Percentiles rank a stretch among this genome's conserved stretches.
Conservation (phyloP, 2,888 invertebrate genomes). For the Eupithecia subfuscata region DNA sequence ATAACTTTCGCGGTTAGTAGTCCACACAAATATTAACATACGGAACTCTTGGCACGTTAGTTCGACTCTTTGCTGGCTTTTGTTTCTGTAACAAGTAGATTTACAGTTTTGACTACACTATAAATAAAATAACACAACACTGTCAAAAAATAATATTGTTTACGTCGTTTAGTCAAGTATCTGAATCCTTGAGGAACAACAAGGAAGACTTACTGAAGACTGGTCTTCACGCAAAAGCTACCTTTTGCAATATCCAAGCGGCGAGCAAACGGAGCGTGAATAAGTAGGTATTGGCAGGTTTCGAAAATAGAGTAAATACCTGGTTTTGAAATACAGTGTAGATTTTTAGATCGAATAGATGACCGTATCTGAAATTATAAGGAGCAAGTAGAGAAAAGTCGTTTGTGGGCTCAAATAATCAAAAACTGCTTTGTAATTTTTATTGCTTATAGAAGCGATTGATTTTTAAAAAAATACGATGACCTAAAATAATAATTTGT, state of each 20-base stretch:
- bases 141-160: neutral
- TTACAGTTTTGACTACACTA: neutral
- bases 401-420: too few relatives aligned
- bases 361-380: too few relatives aligned
- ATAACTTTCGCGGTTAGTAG: slow-evolving; percentile 1
- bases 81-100: neutral
- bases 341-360: too few relatives aligned
- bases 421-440: too few relatives aligned
- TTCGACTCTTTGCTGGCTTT: neutral
- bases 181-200: neutral
- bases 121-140: neutral
- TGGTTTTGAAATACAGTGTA: too few relatives aligned
- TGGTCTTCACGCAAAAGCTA: neutral
- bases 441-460: too few relatives aligned
- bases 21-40: slow-evolving; percentile 1
- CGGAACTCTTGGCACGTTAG: slow-evolving; percentile 4
- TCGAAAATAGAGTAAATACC: too few relatives aligned
- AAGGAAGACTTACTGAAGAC: neutral
- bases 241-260: neutral
- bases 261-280: too few relatives aligned
- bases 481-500: too few relatives aligned
- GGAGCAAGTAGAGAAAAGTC: too few relatives aligned
- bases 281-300: too few relatives aligned
- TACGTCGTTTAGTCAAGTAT: neutral
- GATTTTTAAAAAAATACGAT: too few relatives aligned